Evolutionary conservation across 2,888 invertebrate species (phyloP), one percentile per base, ranked within the genome.

Genomic region (Osedax fenrisi): DNA sequence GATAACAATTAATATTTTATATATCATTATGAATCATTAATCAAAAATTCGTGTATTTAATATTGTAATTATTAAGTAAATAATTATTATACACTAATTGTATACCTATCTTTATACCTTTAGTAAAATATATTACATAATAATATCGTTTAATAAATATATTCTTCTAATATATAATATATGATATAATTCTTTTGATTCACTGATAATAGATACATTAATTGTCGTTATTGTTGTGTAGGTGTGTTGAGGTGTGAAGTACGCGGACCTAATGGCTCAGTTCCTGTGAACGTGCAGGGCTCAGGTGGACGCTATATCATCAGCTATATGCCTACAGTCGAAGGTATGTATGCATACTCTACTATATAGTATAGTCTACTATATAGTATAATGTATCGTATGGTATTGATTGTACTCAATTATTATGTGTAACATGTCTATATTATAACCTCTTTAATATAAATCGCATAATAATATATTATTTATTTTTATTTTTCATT

Each of bases 191-290:
- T 41, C 10, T 41, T 41, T 41, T 10, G 5, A 41, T 41, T n/a
- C 27, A 26, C 26, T 17, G 0, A 94, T 94, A n/a, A n/a, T n/a
- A n/a, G n/a, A n/a, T n/a, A n/a, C n/a, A n/a, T n/a, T n/a, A n/a
- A n/a, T n/a, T n/a, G n/a, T n/a, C n/a, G n/a, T n/a, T n/a, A n/a
- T n/a, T n/a, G n/a, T n/a, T n/a, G n/a, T n/a, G n/a, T n/a, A 2
- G 84, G 84, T 81, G 77, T 87, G 85, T 87, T 81, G 86, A 88
- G 82, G 85, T 89, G 82, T 77, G 89, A 84, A 85, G 85, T 87
- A 24, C 81, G 81, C 75, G 85, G 86, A 2, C 86, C 86, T 21
- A 81, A 83, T 73, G 85, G 85, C 64, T 68, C 83, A 13, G 71
- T 83, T 10, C 85, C 83, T 0, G 88, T 89, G 82, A 86, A 89